A percentile compares a stretch with the other conserved stretches of the same genome.
Conservation (phyloP, 2,113 vertebrate species). For the Phyllostomus discolor region DNA sequence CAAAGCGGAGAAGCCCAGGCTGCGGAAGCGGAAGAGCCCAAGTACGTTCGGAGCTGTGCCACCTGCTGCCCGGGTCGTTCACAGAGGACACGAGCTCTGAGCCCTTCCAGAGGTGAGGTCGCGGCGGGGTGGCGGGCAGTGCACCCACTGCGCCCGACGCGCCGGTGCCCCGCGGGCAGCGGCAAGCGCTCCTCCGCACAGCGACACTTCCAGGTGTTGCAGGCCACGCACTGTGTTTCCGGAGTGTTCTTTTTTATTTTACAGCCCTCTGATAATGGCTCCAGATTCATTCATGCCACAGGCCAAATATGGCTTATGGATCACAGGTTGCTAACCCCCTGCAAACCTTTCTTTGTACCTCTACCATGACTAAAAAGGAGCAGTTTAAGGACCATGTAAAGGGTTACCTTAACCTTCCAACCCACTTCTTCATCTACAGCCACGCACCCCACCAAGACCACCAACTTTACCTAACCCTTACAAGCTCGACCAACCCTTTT, state of each 20-base stretch:
- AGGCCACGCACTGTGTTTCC: not conserved
- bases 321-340: not conserved
- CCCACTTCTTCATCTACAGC: not conserved
- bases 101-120: not conserved
- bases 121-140: not conserved
- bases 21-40: not conserved
- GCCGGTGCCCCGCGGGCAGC: not conserved
- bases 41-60: not conserved
- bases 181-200: not conserved
- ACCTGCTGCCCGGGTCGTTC: not conserved
- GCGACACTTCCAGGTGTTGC: not conserved
- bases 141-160: not conserved
- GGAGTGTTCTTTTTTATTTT: not conserved
- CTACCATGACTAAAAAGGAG: not conserved
- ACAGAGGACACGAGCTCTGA: not conserved
- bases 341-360: conserved; percentile 4
- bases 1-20: not conserved
- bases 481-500: too few species aligned
- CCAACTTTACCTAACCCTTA: too few species aligned
- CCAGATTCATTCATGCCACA: not conserved
- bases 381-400: not conserved
- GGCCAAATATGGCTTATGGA: not conserved
- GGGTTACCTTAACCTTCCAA: not conserved
- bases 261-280: not conserved
- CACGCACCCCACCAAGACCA: not conserved